phyloP scores from a whole-genome alignment of 2,113 vertebrate genomes.

The Nycticryphes semicollaris region DNA sequence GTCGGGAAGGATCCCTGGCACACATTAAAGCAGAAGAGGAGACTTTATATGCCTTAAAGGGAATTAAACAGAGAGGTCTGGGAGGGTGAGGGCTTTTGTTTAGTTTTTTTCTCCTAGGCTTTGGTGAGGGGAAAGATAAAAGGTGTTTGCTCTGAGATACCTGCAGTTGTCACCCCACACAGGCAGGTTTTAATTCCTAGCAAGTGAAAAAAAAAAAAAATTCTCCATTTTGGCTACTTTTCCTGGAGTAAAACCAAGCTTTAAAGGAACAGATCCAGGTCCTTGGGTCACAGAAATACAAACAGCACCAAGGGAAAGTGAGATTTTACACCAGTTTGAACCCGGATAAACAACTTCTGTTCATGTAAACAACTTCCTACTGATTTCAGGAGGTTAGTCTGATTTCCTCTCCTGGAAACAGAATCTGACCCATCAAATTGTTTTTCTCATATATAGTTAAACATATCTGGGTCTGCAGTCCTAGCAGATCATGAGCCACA shows the following conservation, averaged over 20 bases:
- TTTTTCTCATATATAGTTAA: background rate
- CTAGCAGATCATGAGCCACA: background rate
- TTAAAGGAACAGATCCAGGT: background rate
- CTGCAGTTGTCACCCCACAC: background rate
- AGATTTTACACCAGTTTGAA: background rate
- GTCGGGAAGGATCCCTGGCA: background rate
- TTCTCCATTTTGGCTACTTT: constrained; percentile 1
- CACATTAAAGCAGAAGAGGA: background rate
- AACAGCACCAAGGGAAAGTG: background rate
- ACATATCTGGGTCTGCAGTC: background rate
- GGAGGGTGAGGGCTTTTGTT: background rate
- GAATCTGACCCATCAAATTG: background rate
- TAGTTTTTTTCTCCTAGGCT: background rate
- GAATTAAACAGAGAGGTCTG: background rate
- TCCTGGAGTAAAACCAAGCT: background rate
- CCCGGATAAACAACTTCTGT: background rate
- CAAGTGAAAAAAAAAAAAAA: background rate
- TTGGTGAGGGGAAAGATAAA: background rate
- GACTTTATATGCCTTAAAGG: background rate
- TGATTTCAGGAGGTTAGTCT: background rate
- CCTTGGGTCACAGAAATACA: background rate
- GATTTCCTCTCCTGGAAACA: constrained; percentile 1
- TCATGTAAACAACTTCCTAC: background rate
- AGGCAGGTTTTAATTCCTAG: background rate
- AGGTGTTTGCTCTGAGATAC: background rate